Evolutionary conservation across 2,113 vertebrate species (phyloP).

Genomic region (Bombycilla garrulus): DNA sequence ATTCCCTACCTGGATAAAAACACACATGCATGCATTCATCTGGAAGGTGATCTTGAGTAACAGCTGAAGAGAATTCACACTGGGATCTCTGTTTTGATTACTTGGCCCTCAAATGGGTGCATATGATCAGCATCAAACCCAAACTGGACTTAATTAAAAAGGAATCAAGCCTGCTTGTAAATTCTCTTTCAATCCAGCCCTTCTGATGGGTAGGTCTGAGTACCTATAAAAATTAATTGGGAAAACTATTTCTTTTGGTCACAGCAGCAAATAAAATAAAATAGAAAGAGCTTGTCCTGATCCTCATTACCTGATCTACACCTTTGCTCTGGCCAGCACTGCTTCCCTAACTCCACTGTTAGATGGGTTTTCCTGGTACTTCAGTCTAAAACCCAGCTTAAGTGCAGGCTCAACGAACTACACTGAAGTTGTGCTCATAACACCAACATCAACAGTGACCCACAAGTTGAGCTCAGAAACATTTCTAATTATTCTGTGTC

Average conservation of each 20-base stretch:
- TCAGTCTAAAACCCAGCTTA: neutral
- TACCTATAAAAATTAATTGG: neutral
- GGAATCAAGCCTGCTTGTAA: neutral
- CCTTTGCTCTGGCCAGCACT: neutral
- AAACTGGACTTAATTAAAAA: neutral
- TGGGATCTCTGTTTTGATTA: neutral
- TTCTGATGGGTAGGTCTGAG: neutral
- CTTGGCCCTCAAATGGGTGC: fast-evolving
- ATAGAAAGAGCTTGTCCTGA: neutral
- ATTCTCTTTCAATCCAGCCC: neutral
- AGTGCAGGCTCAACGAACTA: neutral
- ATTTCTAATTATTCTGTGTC: neutral
- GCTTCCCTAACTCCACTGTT: neutral
- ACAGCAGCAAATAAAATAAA: neutral
- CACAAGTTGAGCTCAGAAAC: neutral
- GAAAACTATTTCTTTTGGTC: neutral
- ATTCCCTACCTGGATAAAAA: neutral
- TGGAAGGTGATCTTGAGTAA: neutral
- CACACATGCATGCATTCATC: neutral
- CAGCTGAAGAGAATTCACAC: neutral
- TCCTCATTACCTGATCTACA: neutral
- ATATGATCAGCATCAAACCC: neutral
- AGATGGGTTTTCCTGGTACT: neutral
- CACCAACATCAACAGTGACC: neutral
- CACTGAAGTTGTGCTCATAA: neutral